Evolutionary conservation across 2,888 invertebrate genomes (phyloP).

Genomic region (Epiblema foenella): DNA sequence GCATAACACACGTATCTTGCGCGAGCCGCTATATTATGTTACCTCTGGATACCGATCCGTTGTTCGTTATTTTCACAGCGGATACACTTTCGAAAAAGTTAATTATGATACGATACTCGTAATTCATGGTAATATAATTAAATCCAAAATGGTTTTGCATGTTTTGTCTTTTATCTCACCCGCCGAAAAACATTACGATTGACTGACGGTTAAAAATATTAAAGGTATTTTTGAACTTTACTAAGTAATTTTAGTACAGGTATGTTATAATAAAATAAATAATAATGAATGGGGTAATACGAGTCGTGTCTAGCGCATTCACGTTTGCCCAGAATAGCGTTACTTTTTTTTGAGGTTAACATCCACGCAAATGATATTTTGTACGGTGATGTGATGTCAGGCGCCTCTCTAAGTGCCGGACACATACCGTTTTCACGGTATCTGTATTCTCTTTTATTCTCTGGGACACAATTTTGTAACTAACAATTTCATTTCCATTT

Average conservation of each 20-base stretch:
- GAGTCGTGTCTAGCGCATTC: neutral
- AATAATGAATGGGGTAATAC: too few species aligned
- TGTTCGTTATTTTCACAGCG: conserved; percentile 1
- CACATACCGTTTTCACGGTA: conserved; percentile 20
- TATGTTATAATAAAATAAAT: too few species aligned
- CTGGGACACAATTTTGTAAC: neutral
- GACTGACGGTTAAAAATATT: too few species aligned
- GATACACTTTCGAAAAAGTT: neutral
- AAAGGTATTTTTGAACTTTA: too few species aligned
- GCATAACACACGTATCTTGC: conserved; percentile 1
- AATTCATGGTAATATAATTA: too few species aligned
- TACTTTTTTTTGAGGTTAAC: conserved; percentile 35
- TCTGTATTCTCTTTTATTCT: neutral
- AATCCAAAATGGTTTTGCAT: too few species aligned
- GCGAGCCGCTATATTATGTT: conserved; percentile 31
- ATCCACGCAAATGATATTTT: conserved; percentile 33
- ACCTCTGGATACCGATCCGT: conserved; percentile 9
- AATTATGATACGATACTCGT: neutral
- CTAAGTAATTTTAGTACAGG: too few species aligned
- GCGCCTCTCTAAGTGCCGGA: neutral
- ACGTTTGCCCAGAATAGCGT: conserved; percentile 10
- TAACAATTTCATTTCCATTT: neutral
- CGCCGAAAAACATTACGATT: too few species aligned
- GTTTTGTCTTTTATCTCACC: too few species aligned
- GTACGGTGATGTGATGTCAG: conserved; percentile 12